phyloP scores from a whole-genome alignment of 2,888 invertebrate species.

The Metalampra italica region DNA sequence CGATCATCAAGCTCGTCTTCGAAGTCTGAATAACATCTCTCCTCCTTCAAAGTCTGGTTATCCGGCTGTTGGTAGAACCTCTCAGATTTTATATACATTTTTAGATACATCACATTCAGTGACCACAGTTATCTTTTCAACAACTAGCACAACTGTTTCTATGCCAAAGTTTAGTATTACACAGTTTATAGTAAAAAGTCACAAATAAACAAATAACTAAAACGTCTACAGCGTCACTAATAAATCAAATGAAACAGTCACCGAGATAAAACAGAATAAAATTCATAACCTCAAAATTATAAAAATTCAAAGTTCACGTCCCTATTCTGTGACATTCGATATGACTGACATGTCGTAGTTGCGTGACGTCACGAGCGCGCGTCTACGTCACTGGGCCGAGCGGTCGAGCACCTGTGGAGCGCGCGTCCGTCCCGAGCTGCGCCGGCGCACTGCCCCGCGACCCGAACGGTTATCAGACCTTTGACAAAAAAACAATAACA shows the following conservation, averaged over 20 bases:
- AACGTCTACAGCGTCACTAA: not conserved
- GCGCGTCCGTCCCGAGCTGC: conserved; percentile 53
- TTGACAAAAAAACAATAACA: conserved; percentile 58
- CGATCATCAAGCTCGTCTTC: conserved; percentile 66
- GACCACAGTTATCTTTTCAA: conserved; percentile 4
- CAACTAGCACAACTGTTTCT: not conserved
- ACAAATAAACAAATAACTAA: not conserved
- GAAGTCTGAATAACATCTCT: conserved; percentile 60
- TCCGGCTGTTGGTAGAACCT: conserved; percentile 65
- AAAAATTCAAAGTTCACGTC: not conserved
- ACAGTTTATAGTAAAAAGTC: not conserved
- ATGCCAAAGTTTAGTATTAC: not conserved
- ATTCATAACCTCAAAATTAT: not conserved
- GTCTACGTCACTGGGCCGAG: conserved; percentile 2
- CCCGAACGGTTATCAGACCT: conserved; percentile 50
- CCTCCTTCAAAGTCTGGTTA: conserved; percentile 55
- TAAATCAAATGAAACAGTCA: not conserved
- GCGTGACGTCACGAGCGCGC: not conserved
- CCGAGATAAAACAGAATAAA: not conserved
- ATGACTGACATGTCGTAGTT: not conserved
- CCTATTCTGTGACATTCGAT: not conserved
- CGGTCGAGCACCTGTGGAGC: conserved; percentile 24
- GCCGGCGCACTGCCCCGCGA: conserved; percentile 58
- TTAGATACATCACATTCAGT: conserved; percentile 56
- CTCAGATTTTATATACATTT: conserved; percentile 72